Conservation (phyloP, 2,113 vertebrate species). For the Amphiprion percula region DNA sequence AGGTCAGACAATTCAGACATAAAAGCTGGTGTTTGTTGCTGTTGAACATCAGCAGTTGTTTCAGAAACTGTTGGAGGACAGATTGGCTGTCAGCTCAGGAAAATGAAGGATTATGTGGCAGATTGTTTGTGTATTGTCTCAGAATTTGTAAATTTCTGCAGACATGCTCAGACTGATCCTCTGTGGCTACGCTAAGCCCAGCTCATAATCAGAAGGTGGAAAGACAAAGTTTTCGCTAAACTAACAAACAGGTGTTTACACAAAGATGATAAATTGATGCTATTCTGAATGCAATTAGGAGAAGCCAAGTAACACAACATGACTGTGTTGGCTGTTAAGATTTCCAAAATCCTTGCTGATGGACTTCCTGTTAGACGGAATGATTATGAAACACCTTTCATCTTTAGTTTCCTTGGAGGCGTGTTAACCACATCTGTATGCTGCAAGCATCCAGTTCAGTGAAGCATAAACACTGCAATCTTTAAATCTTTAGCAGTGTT, state of each 20-base stretch:
- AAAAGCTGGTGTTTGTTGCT: slow-evolving; percentile 1
- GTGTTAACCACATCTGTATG: slow-evolving; percentile 59
- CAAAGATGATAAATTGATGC: slow-evolving; percentile 14
- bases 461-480: slow-evolving; percentile 57
- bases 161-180: too few relatives aligned
- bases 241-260: slow-evolving; percentile 35
- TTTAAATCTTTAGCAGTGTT: slow-evolving; percentile 55
- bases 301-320: slow-evolving; percentile 19
- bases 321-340: slow-evolving; percentile 44
- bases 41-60: slow-evolving; percentile 3
- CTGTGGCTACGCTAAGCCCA: neutral
- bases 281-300: slow-evolving; percentile 13
- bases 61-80: neutral
- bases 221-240: slow-evolving; percentile 11
- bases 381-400: slow-evolving; percentile 49
- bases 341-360: slow-evolving; percentile 21
- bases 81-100: neutral
- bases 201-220: slow-evolving; percentile 2
- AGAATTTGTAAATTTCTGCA: neutral
- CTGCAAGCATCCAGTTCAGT: slow-evolving; percentile 23
- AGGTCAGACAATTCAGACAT: slow-evolving; percentile 3
- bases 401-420: slow-evolving; percentile 28
- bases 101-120: neutral
- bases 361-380: slow-evolving; percentile 28
- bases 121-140: neutral